A percentile compares a stretch with the other conserved stretches of the same genome.
Conservation (phyloP, 1,140 invertebrate species). For the Tetragonula clypearis region DNA sequence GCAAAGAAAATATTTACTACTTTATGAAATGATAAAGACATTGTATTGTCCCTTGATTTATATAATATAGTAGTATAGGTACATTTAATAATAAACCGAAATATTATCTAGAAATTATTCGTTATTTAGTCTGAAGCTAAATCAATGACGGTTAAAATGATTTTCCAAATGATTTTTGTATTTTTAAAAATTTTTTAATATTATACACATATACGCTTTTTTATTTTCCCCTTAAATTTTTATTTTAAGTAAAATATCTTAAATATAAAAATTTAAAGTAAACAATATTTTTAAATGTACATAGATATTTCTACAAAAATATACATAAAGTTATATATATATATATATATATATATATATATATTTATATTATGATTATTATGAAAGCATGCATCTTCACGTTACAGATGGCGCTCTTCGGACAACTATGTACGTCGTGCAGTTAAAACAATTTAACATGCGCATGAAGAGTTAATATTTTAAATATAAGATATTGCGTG, state of each 20-base stretch:
- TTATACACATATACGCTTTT: background rate
- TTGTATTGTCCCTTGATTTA: constrained; percentile 79
- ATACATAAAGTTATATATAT: background rate
- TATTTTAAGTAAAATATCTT: no score
- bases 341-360: background rate
- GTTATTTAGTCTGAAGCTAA: constrained; percentile 16
- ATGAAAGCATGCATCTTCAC: background rate
- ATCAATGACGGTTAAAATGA: background rate
- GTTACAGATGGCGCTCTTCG: background rate
- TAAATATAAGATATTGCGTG: background rate
- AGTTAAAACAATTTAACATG: background rate
- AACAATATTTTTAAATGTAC: background rate
- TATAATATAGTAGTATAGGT: constrained; percentile 74
- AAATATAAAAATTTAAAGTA: background rate
- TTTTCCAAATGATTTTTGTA: background rate
- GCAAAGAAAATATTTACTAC: constrained; percentile 73
- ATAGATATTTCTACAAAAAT: background rate
- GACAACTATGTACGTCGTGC: background rate
- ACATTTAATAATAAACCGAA: constrained; percentile 81
- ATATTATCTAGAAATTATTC: constrained; percentile 69
- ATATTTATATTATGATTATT: background rate
- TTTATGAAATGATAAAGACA: constrained; percentile 73
- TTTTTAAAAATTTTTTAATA: background rate
- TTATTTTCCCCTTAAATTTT: background rate
- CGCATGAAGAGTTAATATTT: background rate